Percentiles rank a stretch among this genome's conserved stretches.
Evolutionary conservation across 2,888 invertebrate species (phyloP).

Genomic region (Philaethria dido): DNA sequence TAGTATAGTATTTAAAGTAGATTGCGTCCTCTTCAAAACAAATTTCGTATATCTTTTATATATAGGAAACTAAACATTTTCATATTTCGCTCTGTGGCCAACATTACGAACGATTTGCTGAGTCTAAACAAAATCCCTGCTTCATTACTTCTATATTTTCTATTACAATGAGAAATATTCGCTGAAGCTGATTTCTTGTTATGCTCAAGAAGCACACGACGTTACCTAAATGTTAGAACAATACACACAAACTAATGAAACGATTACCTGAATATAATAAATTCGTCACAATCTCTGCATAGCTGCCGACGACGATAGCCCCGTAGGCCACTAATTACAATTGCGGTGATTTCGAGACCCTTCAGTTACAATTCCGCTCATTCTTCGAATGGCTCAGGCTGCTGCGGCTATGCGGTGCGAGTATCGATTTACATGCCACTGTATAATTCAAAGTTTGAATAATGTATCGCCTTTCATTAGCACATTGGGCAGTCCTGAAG

Average conservation of each 20-base stretch:
- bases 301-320: constrained; percentile 38
- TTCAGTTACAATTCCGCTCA: constrained; percentile 55
- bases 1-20: constrained; percentile 42
- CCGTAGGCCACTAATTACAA: constrained; percentile 46
- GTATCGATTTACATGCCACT: constrained; percentile 83
- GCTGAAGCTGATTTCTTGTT: not conserved
- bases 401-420: constrained; percentile 79
- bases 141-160: not conserved
- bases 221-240: constrained; percentile 1
- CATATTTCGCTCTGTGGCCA: not conserved
- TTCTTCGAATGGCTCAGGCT: constrained; percentile 68
- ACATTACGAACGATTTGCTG: not conserved
- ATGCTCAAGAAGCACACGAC: not conserved
- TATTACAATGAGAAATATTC: constrained; percentile 3
- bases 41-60: constrained; percentile 23
- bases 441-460: constrained; percentile 83
- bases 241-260: constrained; percentile 27
- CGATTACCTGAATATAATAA: constrained; percentile 41
- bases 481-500: constrained; percentile 79
- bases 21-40: constrained; percentile 37
- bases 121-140: not conserved
- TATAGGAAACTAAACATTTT: not conserved
- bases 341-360: constrained; percentile 48
- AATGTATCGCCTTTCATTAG: constrained; percentile 84
- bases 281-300: constrained; percentile 43